Evolutionary conservation across 1,140 invertebrate genomes (phyloP).

Genomic region (Drosophila lini): DNA sequence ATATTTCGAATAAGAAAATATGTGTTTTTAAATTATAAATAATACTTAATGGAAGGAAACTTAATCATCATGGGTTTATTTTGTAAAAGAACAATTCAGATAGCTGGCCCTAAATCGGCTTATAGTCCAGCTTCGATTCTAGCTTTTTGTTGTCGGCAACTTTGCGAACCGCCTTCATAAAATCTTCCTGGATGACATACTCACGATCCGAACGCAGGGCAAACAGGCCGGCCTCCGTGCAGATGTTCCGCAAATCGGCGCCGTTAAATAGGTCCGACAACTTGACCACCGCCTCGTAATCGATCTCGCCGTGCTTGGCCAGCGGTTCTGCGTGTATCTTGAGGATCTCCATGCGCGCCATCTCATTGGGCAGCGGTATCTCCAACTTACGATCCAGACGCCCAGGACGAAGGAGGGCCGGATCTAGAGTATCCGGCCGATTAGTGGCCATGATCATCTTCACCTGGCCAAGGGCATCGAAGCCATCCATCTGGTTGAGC

Average conservation of each 20-base stretch:
- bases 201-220: conserved; percentile 93
- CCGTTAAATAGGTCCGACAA: conserved; percentile 99
- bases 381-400: conserved; percentile 98
- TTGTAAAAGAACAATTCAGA: background rate
- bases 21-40: background rate
- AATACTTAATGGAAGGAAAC: background rate
- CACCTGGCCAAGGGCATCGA: conserved; percentile 98
- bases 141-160: conserved; percentile 99
- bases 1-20: background rate
- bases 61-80: background rate
- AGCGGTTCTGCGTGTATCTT: conserved; percentile 99
- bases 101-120: conserved; percentile 88
- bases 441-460: conserved; percentile 99
- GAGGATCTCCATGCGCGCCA: conserved; percentile 95
- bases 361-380: conserved; percentile 96
- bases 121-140: conserved; percentile 99
- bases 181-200: conserved; percentile 98
- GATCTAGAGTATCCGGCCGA: conserved; percentile 98
- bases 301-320: conserved; percentile 99
- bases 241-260: conserved; percentile 99
- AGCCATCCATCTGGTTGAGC: conserved; percentile 98
- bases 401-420: conserved; percentile 98
- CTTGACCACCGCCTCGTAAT: conserved; percentile 99
- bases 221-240: conserved; percentile 99
- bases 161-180: conserved; percentile 99